Evolutionary conservation across 2,797 vertebrate species (phyloP), one percentile per base, ranked within the genome.

Genomic region (Gadopsis bispinosus): DNA sequence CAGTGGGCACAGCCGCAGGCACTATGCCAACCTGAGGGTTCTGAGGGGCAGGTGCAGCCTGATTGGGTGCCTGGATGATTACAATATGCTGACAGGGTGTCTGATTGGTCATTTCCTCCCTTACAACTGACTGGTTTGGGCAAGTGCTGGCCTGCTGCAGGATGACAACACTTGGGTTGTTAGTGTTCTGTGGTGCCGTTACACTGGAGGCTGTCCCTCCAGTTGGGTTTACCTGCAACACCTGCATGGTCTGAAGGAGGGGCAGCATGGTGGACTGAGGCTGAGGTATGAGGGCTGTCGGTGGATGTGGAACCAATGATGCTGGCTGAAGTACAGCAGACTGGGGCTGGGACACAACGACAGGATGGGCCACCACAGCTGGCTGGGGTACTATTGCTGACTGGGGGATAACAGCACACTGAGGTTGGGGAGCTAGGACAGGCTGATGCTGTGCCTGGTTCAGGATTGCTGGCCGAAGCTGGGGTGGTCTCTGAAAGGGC

Each of bases 51-150:
- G 97, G 91, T 7, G 95, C 89, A 53, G 95, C 95, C 91, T 98
- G 96, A 92, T 96, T 97, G 79, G 97, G 96, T 65, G 98, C 95
- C 90, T 99, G 97, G 87, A 99, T 99, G 87, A 99, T 99, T 54
- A 99, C 98, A 86, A 99, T 99, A 76, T 99, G 98, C 41, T 99
- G 98, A 86, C 98, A 98, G 20, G 97, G 94, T 0, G 96, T 93
- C 87, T 96, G 97, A 91, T 89, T 97, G 75, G 96, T 91, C 81
- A 97, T 92, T 77, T 98, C 97, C 0, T 97, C 96, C 81, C 97
- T 95, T 79, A 98, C 89, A 62, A 97, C 92, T 0, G 97, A 87
- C 16, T 97, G 95, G 39, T 96, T 92, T 0, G 96, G 93, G 72
- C 96, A 92, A 0, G 97, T 89, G 81, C 95, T 96, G 17, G 97